A percentile compares a stretch with the other conserved stretches of the same genome.
phyloP scores from a whole-genome alignment of 2,113 vertebrate species.

The Meleagris gallopavo region DNA sequence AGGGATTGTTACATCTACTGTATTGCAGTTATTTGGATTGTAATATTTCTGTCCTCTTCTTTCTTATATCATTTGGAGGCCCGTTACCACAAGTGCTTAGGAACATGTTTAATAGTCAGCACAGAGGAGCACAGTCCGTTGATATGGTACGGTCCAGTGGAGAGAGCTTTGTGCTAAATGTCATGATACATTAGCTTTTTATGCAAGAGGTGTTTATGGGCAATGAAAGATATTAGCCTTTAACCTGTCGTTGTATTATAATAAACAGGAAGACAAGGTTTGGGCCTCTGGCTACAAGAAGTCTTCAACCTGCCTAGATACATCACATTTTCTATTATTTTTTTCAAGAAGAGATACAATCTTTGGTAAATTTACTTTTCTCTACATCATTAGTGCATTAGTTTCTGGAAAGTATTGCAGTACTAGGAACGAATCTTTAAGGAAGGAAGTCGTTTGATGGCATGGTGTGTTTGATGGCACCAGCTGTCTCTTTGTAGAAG shows the following conservation, averaged over 20 bases:
- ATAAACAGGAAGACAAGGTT: neutral
- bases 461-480: neutral
- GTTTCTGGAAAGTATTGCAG: neutral
- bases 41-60: conserved; percentile 57
- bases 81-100: neutral
- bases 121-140: neutral
- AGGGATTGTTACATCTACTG: conserved; percentile 70
- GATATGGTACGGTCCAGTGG: neutral
- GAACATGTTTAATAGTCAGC: neutral
- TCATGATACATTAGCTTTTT: neutral
- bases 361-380: neutral
- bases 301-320: neutral
- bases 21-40: conserved; percentile 65
- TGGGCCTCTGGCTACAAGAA: neutral
- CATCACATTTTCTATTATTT: neutral
- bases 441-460: neutral
- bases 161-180: neutral
- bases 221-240: neutral
- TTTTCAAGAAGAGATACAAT: neutral
- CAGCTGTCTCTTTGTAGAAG: neutral
- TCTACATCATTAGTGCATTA: neutral
- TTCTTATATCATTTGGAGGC: neutral
- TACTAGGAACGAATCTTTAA: neutral
- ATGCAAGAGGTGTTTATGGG: neutral
- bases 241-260: neutral